These are phyloP conservation scores for Bothrops jararaca DNA, from an alignment of 2,113 vertebrate genomes.

Conservation along the genomic window DNA sequence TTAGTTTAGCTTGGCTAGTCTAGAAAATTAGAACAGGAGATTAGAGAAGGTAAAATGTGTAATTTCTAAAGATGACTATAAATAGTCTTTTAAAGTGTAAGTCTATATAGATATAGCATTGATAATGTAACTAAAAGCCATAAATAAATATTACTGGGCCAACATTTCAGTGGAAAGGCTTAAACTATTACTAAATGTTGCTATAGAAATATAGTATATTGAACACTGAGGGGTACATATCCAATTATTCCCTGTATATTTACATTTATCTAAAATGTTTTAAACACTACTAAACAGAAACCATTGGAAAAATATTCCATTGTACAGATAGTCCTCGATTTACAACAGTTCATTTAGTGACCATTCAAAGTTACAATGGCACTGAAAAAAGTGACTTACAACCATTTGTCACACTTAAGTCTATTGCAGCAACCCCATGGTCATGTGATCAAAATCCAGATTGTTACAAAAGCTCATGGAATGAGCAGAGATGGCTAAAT, in stretches of 20 bases:
- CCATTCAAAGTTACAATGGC: too few relatives aligned
- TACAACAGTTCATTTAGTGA: too few relatives aligned
- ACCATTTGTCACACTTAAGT: too few relatives aligned
- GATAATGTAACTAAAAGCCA: not conserved
- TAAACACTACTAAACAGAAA: not conserved
- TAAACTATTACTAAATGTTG: not conserved
- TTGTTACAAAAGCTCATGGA: too few relatives aligned
- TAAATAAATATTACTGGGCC: not conserved
- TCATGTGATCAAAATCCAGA: too few relatives aligned
- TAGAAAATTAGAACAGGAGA: not conserved
- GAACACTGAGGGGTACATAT: not conserved
- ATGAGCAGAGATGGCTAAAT: too few relatives aligned
- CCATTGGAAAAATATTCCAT: not conserved
- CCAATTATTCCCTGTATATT: not conserved
- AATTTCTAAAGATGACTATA: not conserved
- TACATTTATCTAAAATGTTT: not conserved
- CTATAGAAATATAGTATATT: not conserved
- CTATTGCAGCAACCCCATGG: too few relatives aligned
- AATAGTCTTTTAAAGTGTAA: not conserved
- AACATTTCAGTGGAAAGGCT: not conserved
- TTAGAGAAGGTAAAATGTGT: not conserved
- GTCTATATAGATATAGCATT: not conserved
- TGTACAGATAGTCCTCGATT: not conserved
- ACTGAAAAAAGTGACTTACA: too few relatives aligned
- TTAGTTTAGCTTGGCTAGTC: not conserved